Evolutionary conservation across 1,140 invertebrate genomes (phyloP).

Genomic region (Stegodyphus dumicola): DNA sequence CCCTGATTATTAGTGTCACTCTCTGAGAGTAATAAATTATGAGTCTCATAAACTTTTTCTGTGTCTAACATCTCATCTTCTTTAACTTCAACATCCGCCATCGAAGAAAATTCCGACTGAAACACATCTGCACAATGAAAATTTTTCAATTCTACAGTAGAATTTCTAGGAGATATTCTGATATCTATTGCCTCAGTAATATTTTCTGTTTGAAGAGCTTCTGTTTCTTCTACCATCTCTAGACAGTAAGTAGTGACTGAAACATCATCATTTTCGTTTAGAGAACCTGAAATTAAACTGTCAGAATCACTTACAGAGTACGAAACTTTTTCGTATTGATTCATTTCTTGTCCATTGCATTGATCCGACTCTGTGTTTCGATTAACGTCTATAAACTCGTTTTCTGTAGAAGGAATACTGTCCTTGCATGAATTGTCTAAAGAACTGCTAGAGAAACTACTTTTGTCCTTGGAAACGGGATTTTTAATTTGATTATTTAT

Average conservation of each 20-base stretch:
- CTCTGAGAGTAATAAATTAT: too few species aligned
- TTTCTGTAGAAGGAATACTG: neutral
- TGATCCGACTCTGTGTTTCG: neutral
- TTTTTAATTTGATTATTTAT: conserved; percentile 26
- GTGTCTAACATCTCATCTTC: neutral
- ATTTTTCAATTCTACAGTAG: conserved; percentile 36
- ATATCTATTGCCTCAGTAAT: conserved; percentile 39
- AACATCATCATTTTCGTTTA: conserved; percentile 3
- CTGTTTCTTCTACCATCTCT: conserved; percentile 44
- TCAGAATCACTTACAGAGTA: conserved; percentile 8
- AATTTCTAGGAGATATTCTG: conserved; percentile 48
- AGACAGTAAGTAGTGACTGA: conserved; percentile 34
- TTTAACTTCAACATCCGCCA: conserved; percentile 35
- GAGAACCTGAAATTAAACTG: conserved; percentile 1
- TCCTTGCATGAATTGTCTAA: conserved; percentile 11
- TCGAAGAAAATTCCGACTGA: conserved; percentile 27
- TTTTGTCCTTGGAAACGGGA: conserved; percentile 18
- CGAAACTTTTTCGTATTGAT: conserved; percentile 4
- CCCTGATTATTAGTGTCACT: too few species aligned
- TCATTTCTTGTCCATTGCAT: conserved; percentile 18
- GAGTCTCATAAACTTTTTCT: too few species aligned
- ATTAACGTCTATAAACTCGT: neutral
- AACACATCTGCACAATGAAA: conserved; percentile 28
- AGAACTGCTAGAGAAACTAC: conserved; percentile 22
- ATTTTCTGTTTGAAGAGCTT: conserved; percentile 30